Base-by-base conservation (phyloP, 92 coral and sea anemone genomes). In the Porites divaricata region DNA sequence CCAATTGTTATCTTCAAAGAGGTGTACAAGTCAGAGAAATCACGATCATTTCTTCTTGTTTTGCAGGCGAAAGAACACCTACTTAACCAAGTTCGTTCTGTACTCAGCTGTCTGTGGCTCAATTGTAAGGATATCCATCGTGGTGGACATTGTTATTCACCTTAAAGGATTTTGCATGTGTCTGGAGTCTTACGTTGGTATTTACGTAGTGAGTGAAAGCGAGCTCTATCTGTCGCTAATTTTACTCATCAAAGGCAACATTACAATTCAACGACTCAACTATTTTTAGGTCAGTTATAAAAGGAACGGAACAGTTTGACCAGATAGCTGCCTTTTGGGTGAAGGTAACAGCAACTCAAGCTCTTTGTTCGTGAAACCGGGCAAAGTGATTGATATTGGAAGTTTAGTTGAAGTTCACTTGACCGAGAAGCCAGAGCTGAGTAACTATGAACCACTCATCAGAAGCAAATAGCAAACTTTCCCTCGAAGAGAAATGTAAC, bases 51-150 rank as follows among this genome's bases (percentile, higher is more conserved):
- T 28, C 67, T 54, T 35, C n/a, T 53, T 80, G 84, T 67, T 79
- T 80, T 80, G 74, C 76, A 80, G 85, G 74, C 48, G 20, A 54
- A 62, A 35, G 68, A 58, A n/a, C n/a, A 28, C 57, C n/a, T 35
- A 25, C 9, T 26, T 62, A 57, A 56, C 10, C 68, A 28, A 53
- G 23, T 48, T 20, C 51, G 53, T 20, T 12, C 54, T 17, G 61
- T 80, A 57, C 50, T 54, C 59, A 54, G 59, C 16, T 45, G 76
- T 23, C 5, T 51, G 14, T 11, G 59, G 77, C 8, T 28, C 17
- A 13, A 69, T 22, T 22, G 62, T 15, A 72, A 71, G 62, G 51
- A 63, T 82, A 72, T 49, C 8, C 49, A 48, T 24, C 12, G 12
- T 23, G 20, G 63, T 52, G 50, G 86, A 61, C 52, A 53, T 25